Conservation (phyloP, 2,888 invertebrate species). For the Sphaerophoria rueppellii region DNA sequence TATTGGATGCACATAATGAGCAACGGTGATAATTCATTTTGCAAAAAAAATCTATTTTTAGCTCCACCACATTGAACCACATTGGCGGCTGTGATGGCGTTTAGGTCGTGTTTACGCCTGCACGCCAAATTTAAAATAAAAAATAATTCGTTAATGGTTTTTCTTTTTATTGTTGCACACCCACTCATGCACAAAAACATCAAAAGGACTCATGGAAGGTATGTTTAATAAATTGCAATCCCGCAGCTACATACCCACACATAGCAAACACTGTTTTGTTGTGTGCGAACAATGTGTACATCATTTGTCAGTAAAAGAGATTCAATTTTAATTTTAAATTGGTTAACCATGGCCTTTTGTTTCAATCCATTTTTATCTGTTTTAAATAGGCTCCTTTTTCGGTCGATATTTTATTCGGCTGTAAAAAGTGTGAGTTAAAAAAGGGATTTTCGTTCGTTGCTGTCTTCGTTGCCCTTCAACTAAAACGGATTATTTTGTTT, state of each 20-base stretch:
- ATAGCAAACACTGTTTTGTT: background rate
- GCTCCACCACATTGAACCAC: constrained; percentile 20
- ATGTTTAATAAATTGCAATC: constrained; percentile 25
- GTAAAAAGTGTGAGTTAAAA: constrained; percentile 8
- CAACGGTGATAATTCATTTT: constrained; percentile 60
- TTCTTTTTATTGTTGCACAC: background rate
- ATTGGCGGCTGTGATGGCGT: background rate
- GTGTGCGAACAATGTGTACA: constrained; percentile 24
- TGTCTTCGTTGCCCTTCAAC: background rate
- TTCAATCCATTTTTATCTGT: constrained; percentile 21
- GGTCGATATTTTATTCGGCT: constrained; percentile 43
- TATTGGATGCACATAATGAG: constrained; percentile 71
- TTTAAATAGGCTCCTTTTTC: constrained; percentile 32
- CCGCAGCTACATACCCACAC: background rate
- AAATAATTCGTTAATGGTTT: constrained; percentile 40
- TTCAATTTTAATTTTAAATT: constrained; percentile 68
- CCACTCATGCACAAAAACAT: constrained; percentile 6
- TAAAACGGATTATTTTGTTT: constrained; percentile 52
- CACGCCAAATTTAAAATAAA: constrained; percentile 61
- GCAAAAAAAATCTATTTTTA: constrained; percentile 43
- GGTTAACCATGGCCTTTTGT: constrained; percentile 44
- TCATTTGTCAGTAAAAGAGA: constrained; percentile 25
- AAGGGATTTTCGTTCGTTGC: constrained; percentile 4
- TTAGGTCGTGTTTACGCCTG: constrained; percentile 51
- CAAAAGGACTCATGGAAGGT: constrained; percentile 16